phyloP scores from a whole-genome alignment of 2,797 vertebrate species.

The Ptychobarbus kaznakovi region DNA sequence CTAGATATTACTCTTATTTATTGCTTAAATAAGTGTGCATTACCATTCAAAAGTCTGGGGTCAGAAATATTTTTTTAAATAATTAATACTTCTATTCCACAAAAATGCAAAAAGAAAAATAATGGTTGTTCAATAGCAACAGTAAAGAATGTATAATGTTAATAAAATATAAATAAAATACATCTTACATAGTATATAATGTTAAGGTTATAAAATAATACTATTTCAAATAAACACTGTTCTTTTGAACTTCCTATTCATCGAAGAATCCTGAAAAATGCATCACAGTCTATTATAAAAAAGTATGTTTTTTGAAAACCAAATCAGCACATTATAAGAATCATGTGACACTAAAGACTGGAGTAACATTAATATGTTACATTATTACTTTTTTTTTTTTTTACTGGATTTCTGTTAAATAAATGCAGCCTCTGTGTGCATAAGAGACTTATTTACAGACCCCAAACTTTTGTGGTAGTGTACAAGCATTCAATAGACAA shows the following conservation, averaged over 20 bases:
- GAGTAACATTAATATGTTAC: not conserved
- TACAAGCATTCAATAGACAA: not conserved
- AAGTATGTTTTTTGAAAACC: not conserved
- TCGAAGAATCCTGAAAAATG: not conserved
- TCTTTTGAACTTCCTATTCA: not conserved
- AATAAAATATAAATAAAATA: not conserved
- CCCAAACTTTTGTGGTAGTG: not conserved
- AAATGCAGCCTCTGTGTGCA: not conserved
- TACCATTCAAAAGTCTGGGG: not conserved
- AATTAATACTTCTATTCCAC: not conserved
- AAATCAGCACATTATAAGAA: not conserved
- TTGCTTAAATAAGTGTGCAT: not conserved
- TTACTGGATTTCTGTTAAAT: not conserved
- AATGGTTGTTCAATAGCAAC: not conserved
- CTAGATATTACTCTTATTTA: not conserved
- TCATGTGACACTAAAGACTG: not conserved
- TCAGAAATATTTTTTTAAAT: not conserved
- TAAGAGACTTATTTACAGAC: not conserved
- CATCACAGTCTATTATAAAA: not conserved
- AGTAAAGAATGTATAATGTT: not conserved
- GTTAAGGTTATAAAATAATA: not conserved
- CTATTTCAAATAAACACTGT: not conserved
- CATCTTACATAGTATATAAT: not conserved
- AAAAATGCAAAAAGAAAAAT: not conserved
- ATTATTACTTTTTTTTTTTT: not conserved